Evolutionary conservation across 2,888 invertebrate genomes (phyloP).

Genomic region (Apodemia mormo): DNA sequence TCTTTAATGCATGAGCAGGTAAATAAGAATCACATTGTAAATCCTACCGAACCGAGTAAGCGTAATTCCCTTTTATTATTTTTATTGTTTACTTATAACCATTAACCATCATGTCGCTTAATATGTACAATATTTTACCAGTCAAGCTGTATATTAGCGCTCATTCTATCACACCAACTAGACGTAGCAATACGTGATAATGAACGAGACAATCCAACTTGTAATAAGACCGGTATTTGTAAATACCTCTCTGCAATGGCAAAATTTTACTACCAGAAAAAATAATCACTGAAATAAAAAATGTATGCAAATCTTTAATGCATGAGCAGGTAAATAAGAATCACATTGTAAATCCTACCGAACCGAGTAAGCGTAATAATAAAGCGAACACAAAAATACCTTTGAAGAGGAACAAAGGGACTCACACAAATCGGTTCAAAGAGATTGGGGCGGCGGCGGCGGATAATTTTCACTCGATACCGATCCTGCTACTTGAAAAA

Average conservation of each 20-base stretch:
- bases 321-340: slow-evolving; percentile 44
- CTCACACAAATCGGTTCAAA: slow-evolving; percentile 68
- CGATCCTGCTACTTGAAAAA: slow-evolving; percentile 59
- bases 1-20: slow-evolving; percentile 30
- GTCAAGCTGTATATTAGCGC: too few species aligned
- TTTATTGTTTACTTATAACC: too few species aligned
- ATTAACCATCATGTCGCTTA: too few species aligned
- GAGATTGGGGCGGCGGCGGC: slow-evolving; percentile 51
- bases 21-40: slow-evolving; percentile 49
- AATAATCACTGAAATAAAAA: slow-evolving; percentile 1
- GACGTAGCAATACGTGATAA: too few species aligned
- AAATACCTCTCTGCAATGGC: too few species aligned
- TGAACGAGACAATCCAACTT: too few species aligned
- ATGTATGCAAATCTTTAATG: slow-evolving; percentile 9
- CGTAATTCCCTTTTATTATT: too few species aligned
- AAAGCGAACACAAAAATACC: slow-evolving; percentile 58
- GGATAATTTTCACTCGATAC: slow-evolving; percentile 70
- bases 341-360: slow-evolving; percentile 45
- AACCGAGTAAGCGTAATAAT: slow-evolving; percentile 63
- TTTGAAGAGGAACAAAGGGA: slow-evolving; percentile 72
- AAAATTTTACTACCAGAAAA: not conserved
- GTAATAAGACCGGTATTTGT: too few species aligned
- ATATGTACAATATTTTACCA: too few species aligned
- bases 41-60: slow-evolving; percentile 43
- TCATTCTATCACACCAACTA: too few species aligned